phyloP scores from a whole-genome alignment of 1,140 invertebrate genomes.

The Diachasma alloeum region DNA sequence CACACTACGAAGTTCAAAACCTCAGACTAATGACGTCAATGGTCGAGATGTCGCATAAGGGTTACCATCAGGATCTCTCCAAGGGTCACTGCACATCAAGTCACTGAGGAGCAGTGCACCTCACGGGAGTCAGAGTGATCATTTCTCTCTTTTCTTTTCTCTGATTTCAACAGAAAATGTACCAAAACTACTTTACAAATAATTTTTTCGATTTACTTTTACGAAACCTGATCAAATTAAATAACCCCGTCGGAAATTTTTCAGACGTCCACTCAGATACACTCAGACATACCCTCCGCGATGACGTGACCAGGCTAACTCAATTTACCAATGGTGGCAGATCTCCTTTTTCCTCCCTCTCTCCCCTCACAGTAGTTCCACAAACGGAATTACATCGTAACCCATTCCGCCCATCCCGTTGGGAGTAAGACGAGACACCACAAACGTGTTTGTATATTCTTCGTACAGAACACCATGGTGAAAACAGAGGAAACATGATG shows the following conservation, averaged over 20 bases:
- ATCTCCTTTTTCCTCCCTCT: neutral
- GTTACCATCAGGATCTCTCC: too few species aligned
- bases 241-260: neutral
- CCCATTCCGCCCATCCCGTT: constrained; percentile 26
- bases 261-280: neutral
- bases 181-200: too few species aligned
- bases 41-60: too few species aligned
- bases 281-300: too few species aligned
- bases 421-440: constrained; percentile 13
- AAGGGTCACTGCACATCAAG: too few species aligned
- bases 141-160: too few species aligned
- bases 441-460: neutral
- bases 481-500: neutral
- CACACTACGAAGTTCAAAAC: too few species aligned
- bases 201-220: neutral
- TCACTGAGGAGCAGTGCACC: too few species aligned
- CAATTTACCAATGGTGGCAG: constrained; percentile 40
- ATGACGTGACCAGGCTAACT: constrained; percentile 44
- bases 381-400: constrained; percentile 56
- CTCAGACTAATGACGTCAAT: too few species aligned
- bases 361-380: constrained; percentile 41
- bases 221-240: neutral
- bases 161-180: too few species aligned
- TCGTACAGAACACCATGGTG: neutral
- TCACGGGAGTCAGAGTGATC: too few species aligned